phyloP scores from a whole-genome alignment of 2,113 vertebrate species.

The Anguilla japonica region DNA sequence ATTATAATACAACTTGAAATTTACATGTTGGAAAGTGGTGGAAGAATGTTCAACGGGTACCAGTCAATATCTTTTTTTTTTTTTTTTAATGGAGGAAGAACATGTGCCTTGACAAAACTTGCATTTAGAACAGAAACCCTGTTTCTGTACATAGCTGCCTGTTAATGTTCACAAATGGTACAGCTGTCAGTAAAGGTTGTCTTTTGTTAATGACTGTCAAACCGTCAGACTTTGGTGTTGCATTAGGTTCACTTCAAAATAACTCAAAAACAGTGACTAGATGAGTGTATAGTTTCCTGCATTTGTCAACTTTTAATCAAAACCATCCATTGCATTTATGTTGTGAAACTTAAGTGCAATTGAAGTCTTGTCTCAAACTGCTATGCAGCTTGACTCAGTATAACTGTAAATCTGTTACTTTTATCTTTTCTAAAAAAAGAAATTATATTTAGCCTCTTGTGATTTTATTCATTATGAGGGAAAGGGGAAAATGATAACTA shows the following conservation, averaged over 20 bases:
- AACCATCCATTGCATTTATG: slow-evolving; percentile 58
- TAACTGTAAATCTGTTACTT: slow-evolving; percentile 64
- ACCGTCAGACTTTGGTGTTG: slow-evolving; percentile 41
- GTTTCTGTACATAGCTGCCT: slow-evolving; percentile 36
- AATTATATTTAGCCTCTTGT: slow-evolving; percentile 57
- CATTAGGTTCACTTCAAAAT: slow-evolving; percentile 39
- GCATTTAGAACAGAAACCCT: slow-evolving; percentile 29
- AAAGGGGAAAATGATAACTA: slow-evolving; percentile 52
- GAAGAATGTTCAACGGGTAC: neutral
- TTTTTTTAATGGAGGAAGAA: slow-evolving; percentile 21
- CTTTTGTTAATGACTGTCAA: slow-evolving; percentile 49
- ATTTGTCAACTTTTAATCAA: slow-evolving; percentile 57
- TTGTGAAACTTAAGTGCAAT: slow-evolving; percentile 55
- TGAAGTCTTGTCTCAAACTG: slow-evolving; percentile 75
- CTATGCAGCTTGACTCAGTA: slow-evolving; percentile 79
- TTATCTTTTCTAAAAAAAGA: slow-evolving; percentile 49
- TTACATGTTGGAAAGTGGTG: slow-evolving; percentile 19
- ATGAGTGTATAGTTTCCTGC: slow-evolving; percentile 42
- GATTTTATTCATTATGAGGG: slow-evolving; percentile 52
- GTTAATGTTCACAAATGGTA: slow-evolving; percentile 37
- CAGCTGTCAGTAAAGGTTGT: slow-evolving; percentile 24
- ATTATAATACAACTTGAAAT: slow-evolving; percentile 12
- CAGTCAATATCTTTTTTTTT: neutral
- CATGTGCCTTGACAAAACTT: slow-evolving; percentile 49
- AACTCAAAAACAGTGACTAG: slow-evolving; percentile 40